Evolutionary conservation across 2,888 invertebrate species (phyloP), one percentile per base, ranked within the genome.

Genomic region (Taphrorychus bicolor): DNA sequence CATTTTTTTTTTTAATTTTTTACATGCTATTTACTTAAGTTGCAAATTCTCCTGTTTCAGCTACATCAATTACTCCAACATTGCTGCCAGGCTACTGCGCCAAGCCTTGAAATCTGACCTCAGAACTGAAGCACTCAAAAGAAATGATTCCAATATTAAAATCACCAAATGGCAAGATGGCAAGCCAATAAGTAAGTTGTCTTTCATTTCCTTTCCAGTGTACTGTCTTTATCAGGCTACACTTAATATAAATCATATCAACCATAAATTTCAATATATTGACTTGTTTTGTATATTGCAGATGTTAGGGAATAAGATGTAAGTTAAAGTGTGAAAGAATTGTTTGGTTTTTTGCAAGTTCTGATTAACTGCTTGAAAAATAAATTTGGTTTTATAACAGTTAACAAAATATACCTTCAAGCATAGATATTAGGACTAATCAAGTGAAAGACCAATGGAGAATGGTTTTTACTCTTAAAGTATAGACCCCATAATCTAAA

Each of bases 61-160:
- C 85, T 98, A 98, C 86, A 93, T 98, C 83, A 94, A 95, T 85
- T 98, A 93, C 84, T 98, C 97, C 66, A 93, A 92, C 82, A 94
- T 98, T 79, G 96, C 97, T 77, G 97, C 97, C 18, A 89, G 87
- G 78, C 84, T 93, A 59, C 84, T 97, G 65, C 87, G 97, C 67
- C 87, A 89, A 78, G 88, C 94, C 11, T 82, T 97, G 74, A 97
- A 96, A 82, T 82, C 89, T 1, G 92, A 94, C 49, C 75, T 91
- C 0, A 87, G 87, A 73, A 84, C 82, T 18, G 95, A 93, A 21
- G 94, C 95, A 24, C 74, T 85, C 18, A 93, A 92, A 79, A 87
- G 95, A 69, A 89, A 91, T 76, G 89, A 87, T 59, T 88, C 90
- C 58, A 86, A 89, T 75, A 88, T 97, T 65, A 92, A 89, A 80